Percentiles rank a stretch among this genome's conserved stretches.
phyloP scores from a whole-genome alignment of 2,797 vertebrate genomes.

The Gambelia wislizenii region DNA sequence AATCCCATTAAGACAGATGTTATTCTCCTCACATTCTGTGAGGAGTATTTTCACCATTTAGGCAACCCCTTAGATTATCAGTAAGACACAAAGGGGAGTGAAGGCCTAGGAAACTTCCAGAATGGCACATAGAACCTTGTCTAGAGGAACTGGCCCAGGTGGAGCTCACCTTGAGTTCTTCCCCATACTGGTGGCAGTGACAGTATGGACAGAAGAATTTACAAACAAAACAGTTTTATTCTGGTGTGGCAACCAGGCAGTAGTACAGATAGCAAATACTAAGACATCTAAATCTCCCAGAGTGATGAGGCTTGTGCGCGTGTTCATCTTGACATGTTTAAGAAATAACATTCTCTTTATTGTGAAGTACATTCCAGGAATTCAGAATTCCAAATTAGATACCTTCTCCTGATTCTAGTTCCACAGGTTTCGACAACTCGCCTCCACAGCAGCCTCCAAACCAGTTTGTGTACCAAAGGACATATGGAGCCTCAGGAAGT shows the following conservation, averaged over 20 bases:
- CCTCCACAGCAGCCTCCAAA: neutral
- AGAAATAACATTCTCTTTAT: neutral
- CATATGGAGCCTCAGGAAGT: neutral
- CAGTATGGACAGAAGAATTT: too few species aligned
- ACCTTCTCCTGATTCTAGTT: neutral
- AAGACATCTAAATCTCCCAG: neutral
- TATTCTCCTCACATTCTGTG: too few species aligned
- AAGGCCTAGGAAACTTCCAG: too few species aligned
- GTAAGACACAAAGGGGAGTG: too few species aligned
- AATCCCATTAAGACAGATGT: too few species aligned
- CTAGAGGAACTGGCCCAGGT: too few species aligned
- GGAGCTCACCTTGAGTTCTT: too few species aligned
- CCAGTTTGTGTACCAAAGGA: neutral
- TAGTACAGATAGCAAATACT: neutral
- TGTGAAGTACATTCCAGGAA: neutral
- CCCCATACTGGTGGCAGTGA: too few species aligned
- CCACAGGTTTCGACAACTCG: neutral
- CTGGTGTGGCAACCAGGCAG: neutral
- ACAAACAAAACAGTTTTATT: neutral
- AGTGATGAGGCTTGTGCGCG: neutral
- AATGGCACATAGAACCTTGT: neutral
- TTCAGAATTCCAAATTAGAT: neutral
- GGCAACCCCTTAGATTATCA: too few species aligned
- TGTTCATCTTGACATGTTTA: neutral
- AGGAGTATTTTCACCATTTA: too few species aligned